Base-by-base conservation (phyloP, 2,797 vertebrate species). In the Vespertilio murinus region DNA sequence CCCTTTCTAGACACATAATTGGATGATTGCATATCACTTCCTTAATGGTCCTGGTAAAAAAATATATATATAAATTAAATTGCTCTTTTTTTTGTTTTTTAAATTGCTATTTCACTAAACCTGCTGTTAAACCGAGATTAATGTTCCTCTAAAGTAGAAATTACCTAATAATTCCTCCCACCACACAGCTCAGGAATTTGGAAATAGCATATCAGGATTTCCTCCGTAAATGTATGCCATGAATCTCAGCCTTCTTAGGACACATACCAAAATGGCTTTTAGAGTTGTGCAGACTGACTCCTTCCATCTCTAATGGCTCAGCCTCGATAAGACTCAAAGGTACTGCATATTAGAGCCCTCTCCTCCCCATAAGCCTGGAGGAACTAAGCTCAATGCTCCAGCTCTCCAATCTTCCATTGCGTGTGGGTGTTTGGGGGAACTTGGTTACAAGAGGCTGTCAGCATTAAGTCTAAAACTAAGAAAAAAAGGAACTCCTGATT, bases 401-500 rank as follows among this genome's bases (percentile, higher is more conserved):
- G 87, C 28, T 23, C 14, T 80, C 20, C 28, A 52, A 54, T 85
- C 87, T 85, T 38, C 94, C 52, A n/a, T 20, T 85, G 8, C 84
- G n/a, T 80, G 65, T 81, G 91, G 67, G 69, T 87, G 61, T 96
- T 95, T 52, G 73, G 79, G 86, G 92, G 95, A 93, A 90, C 70
- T 86, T 88, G 78, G 86, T 94, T 94, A 79, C 65, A 64, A 95
- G 30, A 23, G 28, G 73, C 90, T 97, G 94, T 97, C 96, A 97
- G 56, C 96, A 97, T 85, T 67, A 86, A 96, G 85, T 67, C 4
- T 17, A 96, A 96, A 97, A 96, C 88, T 94, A 90, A 91, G 45
- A 14, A 96, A 97, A 97, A 54, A 73, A 74, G 93, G 95, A 98
- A 98, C 93, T 77, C n/a, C 56, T 94, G 74, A 97, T 92, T 97